Conservation (phyloP, 2,113 vertebrate genomes). For the Charadrius vociferus region DNA sequence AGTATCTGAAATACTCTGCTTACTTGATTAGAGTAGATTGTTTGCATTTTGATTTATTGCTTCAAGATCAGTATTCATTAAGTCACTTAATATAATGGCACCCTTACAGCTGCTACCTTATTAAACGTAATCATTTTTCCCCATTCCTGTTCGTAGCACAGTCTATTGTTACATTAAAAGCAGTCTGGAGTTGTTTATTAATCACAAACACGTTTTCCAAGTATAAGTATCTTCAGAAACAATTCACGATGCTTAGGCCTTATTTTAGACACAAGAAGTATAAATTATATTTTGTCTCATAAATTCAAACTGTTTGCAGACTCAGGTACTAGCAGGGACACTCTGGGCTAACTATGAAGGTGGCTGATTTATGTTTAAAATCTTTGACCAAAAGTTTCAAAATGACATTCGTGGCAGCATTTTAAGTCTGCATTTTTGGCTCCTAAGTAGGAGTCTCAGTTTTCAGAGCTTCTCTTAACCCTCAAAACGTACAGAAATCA, state of each 20-base stretch:
- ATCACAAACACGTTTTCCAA: constrained; percentile 8
- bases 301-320: neutral
- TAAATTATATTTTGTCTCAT: neutral
- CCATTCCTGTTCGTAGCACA: constrained; percentile 37
- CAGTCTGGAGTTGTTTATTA: neutral
- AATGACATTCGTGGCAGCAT: neutral
- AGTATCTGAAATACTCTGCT: constrained; percentile 57
- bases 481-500: neutral
- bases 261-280: neutral
- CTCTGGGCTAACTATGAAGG: neutral
- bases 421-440: neutral
- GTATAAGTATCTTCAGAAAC: neutral
- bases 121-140: constrained; percentile 23
- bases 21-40: constrained; percentile 74
- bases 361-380: neutral
- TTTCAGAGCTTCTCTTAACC: neutral
- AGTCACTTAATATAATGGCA: constrained; percentile 72
- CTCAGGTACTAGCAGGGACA: neutral
- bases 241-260: neutral
- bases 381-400: neutral
- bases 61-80: constrained; percentile 74
- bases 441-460: neutral
- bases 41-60: constrained; percentile 77
- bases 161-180: constrained; percentile 2
- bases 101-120: constrained; percentile 38